Conservation (phyloP, 2,888 invertebrate species). For the Chrysolina americana region DNA sequence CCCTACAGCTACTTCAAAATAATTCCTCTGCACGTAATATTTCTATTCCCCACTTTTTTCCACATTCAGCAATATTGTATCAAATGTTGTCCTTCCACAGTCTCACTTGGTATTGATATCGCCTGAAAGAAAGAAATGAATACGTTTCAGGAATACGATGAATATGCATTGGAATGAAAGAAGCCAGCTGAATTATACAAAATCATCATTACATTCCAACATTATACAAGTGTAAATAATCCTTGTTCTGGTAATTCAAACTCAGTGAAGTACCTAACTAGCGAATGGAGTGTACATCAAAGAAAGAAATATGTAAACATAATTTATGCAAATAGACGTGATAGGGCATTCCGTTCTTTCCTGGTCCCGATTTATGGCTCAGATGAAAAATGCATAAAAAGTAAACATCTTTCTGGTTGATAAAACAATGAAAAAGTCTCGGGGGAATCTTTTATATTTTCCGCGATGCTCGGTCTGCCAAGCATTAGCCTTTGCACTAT, state of each 20-base stretch:
- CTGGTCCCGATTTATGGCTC: constrained; percentile 48
- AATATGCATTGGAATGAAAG: neutral
- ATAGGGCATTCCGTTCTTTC: constrained; percentile 36
- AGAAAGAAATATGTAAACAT: constrained; percentile 26
- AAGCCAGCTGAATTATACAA: neutral
- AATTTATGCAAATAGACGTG: constrained; percentile 37
- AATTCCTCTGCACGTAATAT: no score
- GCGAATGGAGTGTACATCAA: neutral
- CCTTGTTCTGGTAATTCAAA: neutral
- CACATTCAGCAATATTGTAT: no score
- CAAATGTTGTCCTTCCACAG: no score
- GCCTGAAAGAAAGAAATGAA: neutral
- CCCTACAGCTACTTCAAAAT: no score
- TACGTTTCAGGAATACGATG: neutral
- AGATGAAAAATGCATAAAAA: constrained; percentile 55
- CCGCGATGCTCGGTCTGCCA: constrained; percentile 41
- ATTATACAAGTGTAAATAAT: constrained; percentile 10
- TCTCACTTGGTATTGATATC: neutral
- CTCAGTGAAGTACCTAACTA: constrained; percentile 7
- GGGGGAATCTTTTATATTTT: constrained; percentile 49
- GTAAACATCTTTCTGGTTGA: constrained; percentile 55
- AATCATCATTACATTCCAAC: neutral
- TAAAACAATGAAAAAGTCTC: constrained; percentile 55
- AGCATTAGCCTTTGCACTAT: constrained; percentile 41
- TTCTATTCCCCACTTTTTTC: no score